phyloP scores from a whole-genome alignment of 2,797 vertebrate species.

The Anguilla marmorata region DNA sequence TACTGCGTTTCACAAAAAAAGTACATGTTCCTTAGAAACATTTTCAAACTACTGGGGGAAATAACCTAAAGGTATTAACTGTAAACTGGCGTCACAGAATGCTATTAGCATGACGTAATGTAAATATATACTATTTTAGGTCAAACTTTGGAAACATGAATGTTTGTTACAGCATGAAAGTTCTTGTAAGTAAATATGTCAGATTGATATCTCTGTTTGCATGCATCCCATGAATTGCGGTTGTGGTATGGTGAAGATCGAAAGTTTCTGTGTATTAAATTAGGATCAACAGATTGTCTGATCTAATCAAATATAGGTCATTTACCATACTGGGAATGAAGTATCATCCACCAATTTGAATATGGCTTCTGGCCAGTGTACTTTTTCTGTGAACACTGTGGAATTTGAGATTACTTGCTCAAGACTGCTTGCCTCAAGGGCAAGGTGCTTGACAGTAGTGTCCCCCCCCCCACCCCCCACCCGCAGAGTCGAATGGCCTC shows the following conservation, averaged over 20 bases:
- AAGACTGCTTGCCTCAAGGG: not conserved
- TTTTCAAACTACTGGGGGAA: not conserved
- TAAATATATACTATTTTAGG: not conserved
- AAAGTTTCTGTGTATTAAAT: not conserved
- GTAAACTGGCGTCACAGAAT: not conserved
- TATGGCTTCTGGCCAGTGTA: not conserved
- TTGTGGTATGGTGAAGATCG: not conserved
- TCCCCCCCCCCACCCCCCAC: no score
- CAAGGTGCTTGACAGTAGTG: not conserved
- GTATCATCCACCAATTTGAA: not conserved
- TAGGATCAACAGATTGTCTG: not conserved
- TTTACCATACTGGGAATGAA: not conserved
- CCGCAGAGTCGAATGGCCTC: slow-evolving; percentile 77
- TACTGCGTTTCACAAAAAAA: not conserved
- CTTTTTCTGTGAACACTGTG: not conserved
- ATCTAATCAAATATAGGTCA: not conserved
- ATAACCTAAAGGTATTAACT: not conserved
- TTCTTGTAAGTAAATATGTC: not conserved
- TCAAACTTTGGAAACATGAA: not conserved
- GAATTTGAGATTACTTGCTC: not conserved
- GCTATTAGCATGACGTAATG: not conserved
- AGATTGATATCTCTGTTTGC: not conserved
- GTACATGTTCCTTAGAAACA: not conserved
- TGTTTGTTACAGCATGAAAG: not conserved
- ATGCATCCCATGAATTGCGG: not conserved